These are phyloP conservation scores for Drosophila serrata DNA, from an alignment of 1,140 invertebrate species.

Conservation along the genomic window DNA sequence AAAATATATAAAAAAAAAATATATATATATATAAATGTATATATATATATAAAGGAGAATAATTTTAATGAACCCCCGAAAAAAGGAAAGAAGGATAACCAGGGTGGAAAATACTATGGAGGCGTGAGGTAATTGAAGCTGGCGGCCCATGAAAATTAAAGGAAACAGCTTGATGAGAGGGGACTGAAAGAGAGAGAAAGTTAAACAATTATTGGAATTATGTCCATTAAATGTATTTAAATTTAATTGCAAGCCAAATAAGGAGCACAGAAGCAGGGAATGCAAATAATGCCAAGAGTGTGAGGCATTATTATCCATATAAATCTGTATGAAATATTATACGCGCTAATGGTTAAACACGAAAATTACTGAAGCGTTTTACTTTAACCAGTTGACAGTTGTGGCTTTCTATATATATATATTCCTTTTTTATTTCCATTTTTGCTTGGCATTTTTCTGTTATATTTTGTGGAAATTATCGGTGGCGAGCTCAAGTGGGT, in stretches of 20 bases:
- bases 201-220: slow-evolving; percentile 60
- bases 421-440: not conserved
- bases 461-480: slow-evolving; percentile 9
- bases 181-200: not conserved
- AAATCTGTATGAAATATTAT: slow-evolving; percentile 38
- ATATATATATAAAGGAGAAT: slow-evolving; percentile 28
- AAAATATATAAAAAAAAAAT: slow-evolving; percentile 4
- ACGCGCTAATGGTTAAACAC: slow-evolving; percentile 41
- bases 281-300: slow-evolving; percentile 3
- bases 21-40: not conserved
- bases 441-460: not conserved
- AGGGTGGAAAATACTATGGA: not conserved
- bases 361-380: slow-evolving; percentile 17
- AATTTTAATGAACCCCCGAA: slow-evolving; percentile 63
- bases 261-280: not conserved
- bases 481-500: slow-evolving; percentile 3
- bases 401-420: not conserved
- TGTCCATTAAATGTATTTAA: slow-evolving; percentile 44
- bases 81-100: slow-evolving; percentile 4
- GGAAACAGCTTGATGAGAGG: not conserved
- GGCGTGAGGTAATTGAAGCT: slow-evolving; percentile 38
- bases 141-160: slow-evolving; percentile 40
- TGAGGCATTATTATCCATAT: not conserved
- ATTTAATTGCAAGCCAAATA: slow-evolving; percentile 35
- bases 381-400: slow-evolving; percentile 28